Evolutionary conservation across 2,113 vertebrate genomes (phyloP), one percentile per base, ranked within the genome.

Genomic region (Eira barbara): DNA sequence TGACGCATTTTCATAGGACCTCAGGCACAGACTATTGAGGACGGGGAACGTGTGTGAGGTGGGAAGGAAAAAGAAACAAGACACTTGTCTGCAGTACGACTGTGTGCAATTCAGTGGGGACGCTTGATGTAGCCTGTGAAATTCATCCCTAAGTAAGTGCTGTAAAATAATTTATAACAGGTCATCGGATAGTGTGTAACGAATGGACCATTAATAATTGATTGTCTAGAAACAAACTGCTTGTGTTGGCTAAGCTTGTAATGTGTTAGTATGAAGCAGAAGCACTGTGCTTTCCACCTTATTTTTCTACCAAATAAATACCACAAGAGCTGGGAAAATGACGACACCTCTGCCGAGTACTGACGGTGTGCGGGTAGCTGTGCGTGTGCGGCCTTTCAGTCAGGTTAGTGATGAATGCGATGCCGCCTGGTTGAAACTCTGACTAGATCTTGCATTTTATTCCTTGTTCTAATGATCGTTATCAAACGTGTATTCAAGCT

Each of bases 321-420:
- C 4, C 34, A 92, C 39, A 15, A 61, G 92, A 55, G 96, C 61
- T 29, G 94, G 78, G 95, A 82, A 96, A 25, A 25, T 25, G 89
- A 73, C 87, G 93, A 96, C 79, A 97, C 93, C 97, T 31, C 98
- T 97, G 98, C 98, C 98, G 52, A 39, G 95, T 89, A 95, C 96
- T 63, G 99, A 99, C 98, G 98, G 99, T 36, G 99, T 99, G 94
- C 99, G 98, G 98, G 99, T 99, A 89, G 99, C 99, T 5, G 99
- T 99, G 55, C 95, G 99, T 31, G 99, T 99, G 88, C 98, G 99
- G 80, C 99, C 99, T 29, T 99, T 99, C 95, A 99, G 98, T 98
- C 99, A 99, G 99, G 99, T 99, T 95, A 98, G 99, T 99, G 95
- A 59, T 42, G 2, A 21, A 12, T 52, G 95, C 15, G 52, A 5